phyloP scores from a whole-genome alignment of 2,113 vertebrate genomes.

The Atrichornis clamosus region DNA sequence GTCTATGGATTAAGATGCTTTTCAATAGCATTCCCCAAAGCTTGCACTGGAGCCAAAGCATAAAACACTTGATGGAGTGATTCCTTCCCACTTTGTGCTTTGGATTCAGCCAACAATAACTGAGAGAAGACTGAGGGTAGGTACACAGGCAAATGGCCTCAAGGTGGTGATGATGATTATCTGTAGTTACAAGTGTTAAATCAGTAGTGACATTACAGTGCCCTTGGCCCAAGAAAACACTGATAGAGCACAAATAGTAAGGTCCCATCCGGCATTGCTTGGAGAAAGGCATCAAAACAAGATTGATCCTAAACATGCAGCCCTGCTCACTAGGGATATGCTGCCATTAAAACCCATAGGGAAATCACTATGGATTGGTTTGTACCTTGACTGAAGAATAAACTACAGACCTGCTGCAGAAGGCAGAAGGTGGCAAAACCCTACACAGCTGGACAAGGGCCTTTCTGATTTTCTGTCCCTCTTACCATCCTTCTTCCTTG shows the following conservation, averaged over 20 bases:
- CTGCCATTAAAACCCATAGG: not conserved
- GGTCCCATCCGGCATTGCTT: not conserved
- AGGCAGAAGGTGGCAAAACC: not conserved
- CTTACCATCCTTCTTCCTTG: not conserved
- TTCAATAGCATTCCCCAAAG: not conserved
- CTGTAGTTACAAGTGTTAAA: not conserved
- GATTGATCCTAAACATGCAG: not conserved
- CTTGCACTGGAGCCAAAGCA: not conserved
- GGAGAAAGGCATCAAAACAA: not conserved
- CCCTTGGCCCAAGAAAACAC: not conserved
- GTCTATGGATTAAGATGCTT: not conserved
- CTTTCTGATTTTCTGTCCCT: not conserved
- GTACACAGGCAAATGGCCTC: not conserved
- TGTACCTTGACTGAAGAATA: not conserved
- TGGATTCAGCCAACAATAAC: not conserved
- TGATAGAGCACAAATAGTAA: not conserved
- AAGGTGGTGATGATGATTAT: not conserved
- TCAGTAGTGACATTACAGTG: not conserved
- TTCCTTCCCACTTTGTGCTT: not conserved
- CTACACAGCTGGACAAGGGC: not conserved
- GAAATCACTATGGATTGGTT: not conserved
- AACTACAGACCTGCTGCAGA: not conserved
- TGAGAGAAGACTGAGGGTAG: not conserved
- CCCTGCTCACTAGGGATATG: not conserved
- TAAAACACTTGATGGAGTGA: not conserved